These are phyloP conservation scores for Phortica okadai DNA, from an alignment of 2,888 invertebrate genomes.

Conservation along the genomic window DNA sequence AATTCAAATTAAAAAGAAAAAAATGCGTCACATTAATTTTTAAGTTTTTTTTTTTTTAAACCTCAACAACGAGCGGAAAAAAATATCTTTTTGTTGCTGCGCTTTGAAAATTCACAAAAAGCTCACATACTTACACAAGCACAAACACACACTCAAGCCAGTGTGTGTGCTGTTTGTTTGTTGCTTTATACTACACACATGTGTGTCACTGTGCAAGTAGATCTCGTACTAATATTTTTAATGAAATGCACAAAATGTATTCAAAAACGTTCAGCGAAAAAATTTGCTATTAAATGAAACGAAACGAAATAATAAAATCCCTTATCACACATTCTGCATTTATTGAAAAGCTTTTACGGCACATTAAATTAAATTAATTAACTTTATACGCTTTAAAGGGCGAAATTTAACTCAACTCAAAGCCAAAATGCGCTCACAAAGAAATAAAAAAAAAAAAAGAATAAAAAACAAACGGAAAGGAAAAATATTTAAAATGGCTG, in stretches of 20 bases:
- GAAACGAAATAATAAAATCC: background rate
- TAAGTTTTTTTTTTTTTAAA: constrained; percentile 1
- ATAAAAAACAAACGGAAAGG: background rate
- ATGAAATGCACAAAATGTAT: constrained; percentile 9
- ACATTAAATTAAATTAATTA: constrained; percentile 6
- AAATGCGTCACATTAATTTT: constrained; percentile 20
- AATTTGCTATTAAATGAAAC: background rate
- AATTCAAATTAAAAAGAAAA: background rate
- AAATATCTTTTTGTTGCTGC: background rate
- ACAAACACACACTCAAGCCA: background rate
- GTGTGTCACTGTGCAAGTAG: background rate
- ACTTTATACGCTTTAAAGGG: constrained; percentile 7
- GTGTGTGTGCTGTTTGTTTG: background rate
- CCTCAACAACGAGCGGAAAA: background rate
- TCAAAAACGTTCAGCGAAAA: background rate
- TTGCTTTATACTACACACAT: background rate
- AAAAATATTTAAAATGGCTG: background rate
- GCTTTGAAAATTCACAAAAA: background rate
- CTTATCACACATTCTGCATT: background rate
- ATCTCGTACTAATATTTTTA: background rate
- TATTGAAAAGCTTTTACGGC: background rate
- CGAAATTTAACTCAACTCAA: background rate
- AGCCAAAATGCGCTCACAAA: background rate
- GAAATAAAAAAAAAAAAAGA: background rate
- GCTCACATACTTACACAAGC: background rate